Evolutionary conservation across 1,140 invertebrate species (phyloP).

Genomic region (Drosophila insularis): DNA sequence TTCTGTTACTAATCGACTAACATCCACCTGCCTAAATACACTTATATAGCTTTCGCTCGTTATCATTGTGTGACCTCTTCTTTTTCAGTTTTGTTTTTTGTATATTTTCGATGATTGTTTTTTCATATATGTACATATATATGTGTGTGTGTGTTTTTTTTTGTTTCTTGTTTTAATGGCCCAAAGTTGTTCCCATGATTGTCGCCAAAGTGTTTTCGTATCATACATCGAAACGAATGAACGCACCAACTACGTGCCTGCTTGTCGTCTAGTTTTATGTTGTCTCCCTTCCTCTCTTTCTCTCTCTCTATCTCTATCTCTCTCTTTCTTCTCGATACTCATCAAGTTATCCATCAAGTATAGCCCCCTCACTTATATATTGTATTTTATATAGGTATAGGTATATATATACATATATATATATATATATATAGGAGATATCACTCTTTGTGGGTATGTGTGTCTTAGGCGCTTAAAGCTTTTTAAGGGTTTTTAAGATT

Average conservation of each 20-base stretch:
- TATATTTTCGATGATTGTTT: conserved; percentile 1
- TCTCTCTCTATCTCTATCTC: conserved; percentile 53
- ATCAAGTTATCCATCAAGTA: conserved; percentile 81
- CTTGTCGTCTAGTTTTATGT: conserved; percentile 53
- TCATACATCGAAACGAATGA: conserved; percentile 59
- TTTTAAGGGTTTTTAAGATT: conserved; percentile 81
- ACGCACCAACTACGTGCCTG: conserved; percentile 53
- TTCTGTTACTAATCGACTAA: conserved; percentile 75
- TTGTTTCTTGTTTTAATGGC: conserved; percentile 19
- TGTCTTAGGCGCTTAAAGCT: conserved; percentile 80
- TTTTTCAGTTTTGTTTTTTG: conserved; percentile 40
- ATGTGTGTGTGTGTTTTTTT: background rate
- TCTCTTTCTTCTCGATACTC: conserved; percentile 68
- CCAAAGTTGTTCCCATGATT: conserved; percentile 74
- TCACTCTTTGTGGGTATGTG: conserved; percentile 33
- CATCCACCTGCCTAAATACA: conserved; percentile 31
- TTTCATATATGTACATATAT: background rate
- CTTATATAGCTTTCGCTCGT: conserved; percentile 76
- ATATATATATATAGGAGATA: background rate
- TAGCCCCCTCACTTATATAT: conserved; percentile 47
- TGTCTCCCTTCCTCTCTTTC: conserved; percentile 36
- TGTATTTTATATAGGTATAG: background rate
- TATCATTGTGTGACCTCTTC: conserved; percentile 72
- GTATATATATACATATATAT: background rate
- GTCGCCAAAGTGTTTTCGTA: conserved; percentile 80